Conservation (phyloP, 2,797 vertebrate genomes). For the Lacerta agilis region DNA sequence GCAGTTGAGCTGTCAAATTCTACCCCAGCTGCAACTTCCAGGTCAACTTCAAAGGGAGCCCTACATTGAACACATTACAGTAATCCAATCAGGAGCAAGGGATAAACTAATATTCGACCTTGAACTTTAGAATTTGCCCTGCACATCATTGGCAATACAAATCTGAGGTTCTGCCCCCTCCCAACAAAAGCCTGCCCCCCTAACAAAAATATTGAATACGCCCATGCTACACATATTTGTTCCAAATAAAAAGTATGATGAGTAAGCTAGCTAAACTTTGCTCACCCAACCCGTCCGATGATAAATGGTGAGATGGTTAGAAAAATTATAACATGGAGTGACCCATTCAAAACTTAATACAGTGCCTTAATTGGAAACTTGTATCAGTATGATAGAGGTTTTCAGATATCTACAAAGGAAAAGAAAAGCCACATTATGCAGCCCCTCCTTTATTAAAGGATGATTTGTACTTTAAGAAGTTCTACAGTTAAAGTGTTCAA, state of each 20-base stretch:
- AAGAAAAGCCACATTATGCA: not conserved
- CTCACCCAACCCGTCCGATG: not conserved
- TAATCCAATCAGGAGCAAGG: not conserved
- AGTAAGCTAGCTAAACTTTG: not conserved
- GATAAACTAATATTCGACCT: not conserved
- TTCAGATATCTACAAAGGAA: not conserved
- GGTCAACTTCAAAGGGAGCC: too few relatives aligned
- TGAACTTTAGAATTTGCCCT: not conserved
- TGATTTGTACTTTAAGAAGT: slow-evolving; percentile 51
- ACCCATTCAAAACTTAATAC: not conserved
- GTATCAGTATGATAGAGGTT: not conserved
- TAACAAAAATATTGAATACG: too few relatives aligned
- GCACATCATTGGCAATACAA: too few relatives aligned
- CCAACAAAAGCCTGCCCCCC: too few relatives aligned
- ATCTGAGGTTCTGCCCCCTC: too few relatives aligned
- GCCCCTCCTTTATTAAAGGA: not conserved
- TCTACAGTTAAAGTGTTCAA: slow-evolving; percentile 71
- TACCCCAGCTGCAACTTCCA: too few relatives aligned
- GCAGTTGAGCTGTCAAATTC: too few relatives aligned
- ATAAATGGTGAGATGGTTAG: not conserved
- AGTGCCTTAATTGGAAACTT: not conserved
- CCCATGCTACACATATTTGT: not conserved
- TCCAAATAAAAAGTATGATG: not conserved
- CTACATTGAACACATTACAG: too few relatives aligned
- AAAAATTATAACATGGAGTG: not conserved